Evolutionary conservation across 2,888 invertebrate genomes (phyloP), one percentile per base, ranked within the genome.

Genomic region (Orthosia cruda): DNA sequence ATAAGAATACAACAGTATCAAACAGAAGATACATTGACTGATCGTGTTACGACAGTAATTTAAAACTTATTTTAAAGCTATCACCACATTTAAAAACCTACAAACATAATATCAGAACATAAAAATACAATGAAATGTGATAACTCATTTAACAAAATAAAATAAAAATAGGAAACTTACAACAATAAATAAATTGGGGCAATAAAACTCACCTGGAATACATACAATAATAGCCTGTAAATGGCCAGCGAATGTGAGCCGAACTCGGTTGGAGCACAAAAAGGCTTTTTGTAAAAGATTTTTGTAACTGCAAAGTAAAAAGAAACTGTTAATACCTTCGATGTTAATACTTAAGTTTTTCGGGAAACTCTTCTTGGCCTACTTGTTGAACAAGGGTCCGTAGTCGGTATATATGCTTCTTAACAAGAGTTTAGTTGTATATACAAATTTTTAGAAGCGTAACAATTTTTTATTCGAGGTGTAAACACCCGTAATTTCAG

Each of bases 261-360:
- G 81, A 97, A 95, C 86, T 97, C 97, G 74, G 95, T 96, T 64
- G 97, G 96, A 52, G 94, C 93, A 86, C 97, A 97, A 89, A 97
- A 97, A 20, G 97, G 97, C 87, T 97, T 97, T 83, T 94, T 94
- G 87, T 95, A 95, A 80, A 94, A 90, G 32, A 95, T 88, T 76
- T 96, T 96, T 66, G 95, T 94, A 77, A 92, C 96, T 96, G 96
- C 59, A 88, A 92, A 89, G 80, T 84, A 90, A 88, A 83, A 81
- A 74, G 7, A 40, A 71, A 70, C 15, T 47, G 5, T 81, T 58
- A 79, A 64, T 0, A 16, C 5, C n/a, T n/a, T n/a, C n/a, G n/a
- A n/a, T n/a, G n/a, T n/a, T n/a, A 2, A 3, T 26, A 26, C 3
- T 26, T 23, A 20, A 12, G 13, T 32, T 64, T 63, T 61, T 9